A percentile compares a stretch with the other conserved stretches of the same genome.
These are phyloP conservation scores for Pangasianodon hypophthalmus DNA, from an alignment of 2,113 vertebrate genomes.

Conservation along the genomic window DNA sequence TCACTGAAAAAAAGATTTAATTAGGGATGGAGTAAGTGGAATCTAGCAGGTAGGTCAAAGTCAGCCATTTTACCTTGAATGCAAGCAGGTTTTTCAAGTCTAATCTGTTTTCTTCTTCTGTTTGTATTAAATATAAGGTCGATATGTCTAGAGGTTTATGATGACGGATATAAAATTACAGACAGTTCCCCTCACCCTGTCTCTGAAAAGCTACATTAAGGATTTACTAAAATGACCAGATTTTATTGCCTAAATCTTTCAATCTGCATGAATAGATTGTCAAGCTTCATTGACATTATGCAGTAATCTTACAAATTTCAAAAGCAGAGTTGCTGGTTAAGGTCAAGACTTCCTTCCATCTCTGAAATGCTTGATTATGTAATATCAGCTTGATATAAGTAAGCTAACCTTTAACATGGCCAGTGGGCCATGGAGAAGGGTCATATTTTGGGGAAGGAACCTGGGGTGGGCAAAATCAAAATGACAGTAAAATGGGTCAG, in stretches of 20 bases:
- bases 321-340: not conserved
- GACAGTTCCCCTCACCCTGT: not conserved
- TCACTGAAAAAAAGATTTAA: constrained; percentile 7
- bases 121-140: constrained; percentile 51
- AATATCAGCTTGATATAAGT: not conserved
- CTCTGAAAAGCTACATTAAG: not conserved
- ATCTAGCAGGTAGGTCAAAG: constrained; percentile 14
- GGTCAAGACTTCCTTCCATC: not conserved
- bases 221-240: not conserved
- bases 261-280: not conserved
- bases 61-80: constrained; percentile 11
- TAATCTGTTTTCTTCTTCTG: not conserved
- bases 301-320: not conserved
- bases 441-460: not conserved
- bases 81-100: constrained; percentile 25
- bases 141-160: constrained; percentile 3
- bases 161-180: constrained; percentile 1
- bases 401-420: not conserved
- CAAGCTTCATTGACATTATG: not conserved
- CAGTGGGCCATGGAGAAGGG: not conserved
- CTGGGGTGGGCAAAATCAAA: not conserved
- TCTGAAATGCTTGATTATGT: not conserved
- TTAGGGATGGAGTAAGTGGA: constrained; percentile 1
- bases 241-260: not conserved
- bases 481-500: not conserved